phyloP scores from a whole-genome alignment of 2,797 vertebrate genomes.

The Sciurus carolinensis region DNA sequence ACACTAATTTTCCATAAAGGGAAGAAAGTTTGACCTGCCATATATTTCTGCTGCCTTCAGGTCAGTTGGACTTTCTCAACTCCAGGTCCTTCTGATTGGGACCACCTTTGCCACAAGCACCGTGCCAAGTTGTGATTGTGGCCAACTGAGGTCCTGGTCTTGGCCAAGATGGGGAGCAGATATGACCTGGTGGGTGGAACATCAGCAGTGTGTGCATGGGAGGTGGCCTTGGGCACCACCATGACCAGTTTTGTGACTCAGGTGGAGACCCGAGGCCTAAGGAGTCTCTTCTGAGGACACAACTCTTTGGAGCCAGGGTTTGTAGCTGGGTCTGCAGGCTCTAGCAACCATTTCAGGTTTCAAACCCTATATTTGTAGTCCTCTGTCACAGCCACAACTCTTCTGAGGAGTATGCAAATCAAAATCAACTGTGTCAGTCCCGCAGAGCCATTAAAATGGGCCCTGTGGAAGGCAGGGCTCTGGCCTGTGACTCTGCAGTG shows the following conservation, averaged over 20 bases:
- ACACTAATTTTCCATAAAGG: neutral
- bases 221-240: neutral
- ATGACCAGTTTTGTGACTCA: neutral
- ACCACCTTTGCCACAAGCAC: fast-evolving
- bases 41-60: neutral
- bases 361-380: neutral
- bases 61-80: neutral
- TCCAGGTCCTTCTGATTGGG: fast-evolving
- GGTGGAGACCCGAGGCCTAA: fast-evolving
- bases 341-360: neutral
- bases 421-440: fast-evolving
- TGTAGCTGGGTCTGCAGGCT: neutral
- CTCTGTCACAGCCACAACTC: neutral
- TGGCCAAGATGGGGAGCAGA: no score
- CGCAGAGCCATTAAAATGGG: fast-evolving
- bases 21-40: fast-evolving
- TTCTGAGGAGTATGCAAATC: neutral
- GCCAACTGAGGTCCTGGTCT: no score
- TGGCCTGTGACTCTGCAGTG: neutral
- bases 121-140: neutral
- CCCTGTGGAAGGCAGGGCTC: fast-evolving
- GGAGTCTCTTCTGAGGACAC: neutral
- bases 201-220: no score
- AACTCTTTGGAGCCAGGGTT: fast-evolving
- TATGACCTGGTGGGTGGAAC: no score